Evolutionary conservation across 2,113 vertebrate genomes (phyloP), one percentile per base, ranked within the genome.

Genomic region (Clinocottus analis): DNA sequence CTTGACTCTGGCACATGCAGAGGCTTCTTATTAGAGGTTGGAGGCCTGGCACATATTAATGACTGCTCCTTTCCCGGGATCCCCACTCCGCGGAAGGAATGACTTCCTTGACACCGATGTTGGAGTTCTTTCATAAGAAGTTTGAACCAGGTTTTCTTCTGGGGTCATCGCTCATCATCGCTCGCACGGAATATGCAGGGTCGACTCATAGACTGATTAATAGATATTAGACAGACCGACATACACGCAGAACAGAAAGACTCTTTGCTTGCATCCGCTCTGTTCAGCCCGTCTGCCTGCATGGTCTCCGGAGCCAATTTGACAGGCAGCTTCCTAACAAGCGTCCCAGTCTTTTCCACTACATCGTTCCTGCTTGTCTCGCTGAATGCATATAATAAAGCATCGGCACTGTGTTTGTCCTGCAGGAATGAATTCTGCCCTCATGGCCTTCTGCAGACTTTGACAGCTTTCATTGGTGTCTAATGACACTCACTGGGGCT

Each of bases 251-350:
- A 47, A 37, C 11, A 81, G 67, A 82, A 59, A 77, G 77, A 77
- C 45, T 75, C 35, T 67, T 71, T 83, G 59, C 83, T 72, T 80
- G 69, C 60, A 85, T 72, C 43, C 55, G 74, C 80, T 87, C 89
- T 35, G 64, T 77, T 87, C 71, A 79, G 83, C 86, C 90, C 90
- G 83, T 91, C 89, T 90, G 89, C 82, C 73, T 61, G 39, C 39
- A n/a, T n/a, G 69, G 78, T 84, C 80, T 88, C 85, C 72, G 49
- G 76, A 89, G 81, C 79, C 78, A 65, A 75, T 85, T 79, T 90
- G 91, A 90, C 89, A 88, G 89, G 76, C 83, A 70, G 82, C 85
- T 82, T 85, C 81, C 81, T 89, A 93, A 93, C 85, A 83, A 92
- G 92, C 81, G 60, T 88, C 61, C 68, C 71, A 60, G 56, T 72